Percentiles rank a stretch among this genome's conserved stretches.
These are phyloP conservation scores for Pinna nobilis DNA, from an alignment of 1,140 invertebrate genomes.

Conservation along the genomic window DNA sequence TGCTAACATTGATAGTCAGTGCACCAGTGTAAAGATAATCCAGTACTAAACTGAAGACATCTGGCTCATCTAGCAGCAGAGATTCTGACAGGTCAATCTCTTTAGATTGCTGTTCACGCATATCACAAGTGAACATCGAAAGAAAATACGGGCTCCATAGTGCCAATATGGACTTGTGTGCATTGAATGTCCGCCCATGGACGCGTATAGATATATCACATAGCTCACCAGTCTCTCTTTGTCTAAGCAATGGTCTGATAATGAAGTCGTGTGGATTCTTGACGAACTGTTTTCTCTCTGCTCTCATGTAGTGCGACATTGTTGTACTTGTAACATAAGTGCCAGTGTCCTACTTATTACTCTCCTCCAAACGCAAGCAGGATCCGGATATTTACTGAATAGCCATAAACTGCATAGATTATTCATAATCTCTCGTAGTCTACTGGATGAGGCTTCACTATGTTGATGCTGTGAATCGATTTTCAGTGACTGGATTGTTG, in stretches of 20 bases:
- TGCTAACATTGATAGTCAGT: conserved; percentile 80
- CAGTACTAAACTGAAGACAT: conserved; percentile 82
- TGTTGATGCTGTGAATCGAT: too few relatives aligned
- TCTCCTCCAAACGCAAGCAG: too few relatives aligned
- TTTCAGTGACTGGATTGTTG: too few relatives aligned
- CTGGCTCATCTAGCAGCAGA: conserved; percentile 76
- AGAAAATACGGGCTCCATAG: conserved; percentile 71
- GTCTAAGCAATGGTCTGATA: conserved; percentile 62
- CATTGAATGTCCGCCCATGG: conserved; percentile 59
- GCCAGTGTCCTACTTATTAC: too few relatives aligned
- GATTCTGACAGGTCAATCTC: conserved; percentile 80
- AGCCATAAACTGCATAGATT: too few relatives aligned
- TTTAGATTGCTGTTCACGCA: conserved; percentile 78
- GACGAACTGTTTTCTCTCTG: conserved; percentile 63
- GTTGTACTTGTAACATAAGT: too few relatives aligned
- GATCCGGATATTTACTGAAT: too few relatives aligned
- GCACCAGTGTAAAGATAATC: conserved; percentile 94
- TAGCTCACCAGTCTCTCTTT: conserved; percentile 70
- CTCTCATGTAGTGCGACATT: conserved; percentile 70
- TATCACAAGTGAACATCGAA: conserved; percentile 72
- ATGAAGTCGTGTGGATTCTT: conserved; percentile 65
- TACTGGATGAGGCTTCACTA: too few relatives aligned
- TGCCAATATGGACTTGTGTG: conserved; percentile 66
- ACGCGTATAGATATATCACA: conserved; percentile 67
- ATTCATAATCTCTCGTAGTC: too few relatives aligned